Evolutionary conservation across 2,888 invertebrate species (phyloP).

Genomic region (Alloscopus bannaensis): DNA sequence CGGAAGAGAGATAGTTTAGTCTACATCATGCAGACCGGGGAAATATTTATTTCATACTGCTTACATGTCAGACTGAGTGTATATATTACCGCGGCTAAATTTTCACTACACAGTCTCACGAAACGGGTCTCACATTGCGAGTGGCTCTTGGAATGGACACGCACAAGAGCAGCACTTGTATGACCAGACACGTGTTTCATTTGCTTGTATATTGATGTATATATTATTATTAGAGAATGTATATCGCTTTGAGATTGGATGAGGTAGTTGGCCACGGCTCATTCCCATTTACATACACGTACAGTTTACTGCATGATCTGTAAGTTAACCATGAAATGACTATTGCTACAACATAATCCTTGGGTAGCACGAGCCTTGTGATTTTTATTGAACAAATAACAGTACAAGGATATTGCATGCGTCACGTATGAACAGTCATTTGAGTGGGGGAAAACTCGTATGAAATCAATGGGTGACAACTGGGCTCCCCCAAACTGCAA

Average conservation of each 20-base stretch:
- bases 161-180: not conserved
- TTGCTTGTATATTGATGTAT: no score
- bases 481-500: not conserved
- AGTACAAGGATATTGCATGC: constrained; percentile 35
- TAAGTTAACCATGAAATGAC: constrained; percentile 62
- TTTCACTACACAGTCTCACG: not conserved
- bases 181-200: no score
- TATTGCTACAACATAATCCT: constrained; percentile 45
- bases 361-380: constrained; percentile 34
- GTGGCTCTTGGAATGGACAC: constrained; percentile 18
- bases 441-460: constrained; percentile 7
- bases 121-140: no score
- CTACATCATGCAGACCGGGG: no score
- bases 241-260: no score
- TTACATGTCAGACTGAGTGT: no score
- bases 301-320: constrained; percentile 39
- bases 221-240: no score
- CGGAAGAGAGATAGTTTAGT: constrained; percentile 1
- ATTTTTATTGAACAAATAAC: constrained; percentile 61
- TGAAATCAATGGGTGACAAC: constrained; percentile 50
- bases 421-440: constrained; percentile 30
- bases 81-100: no score
- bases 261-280: constrained; percentile 33
- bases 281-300: constrained; percentile 52
- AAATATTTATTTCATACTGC: no score